Base-by-base conservation (phyloP, 2,797 vertebrate genomes). In the Phaenicophaeus curvirostris region DNA sequence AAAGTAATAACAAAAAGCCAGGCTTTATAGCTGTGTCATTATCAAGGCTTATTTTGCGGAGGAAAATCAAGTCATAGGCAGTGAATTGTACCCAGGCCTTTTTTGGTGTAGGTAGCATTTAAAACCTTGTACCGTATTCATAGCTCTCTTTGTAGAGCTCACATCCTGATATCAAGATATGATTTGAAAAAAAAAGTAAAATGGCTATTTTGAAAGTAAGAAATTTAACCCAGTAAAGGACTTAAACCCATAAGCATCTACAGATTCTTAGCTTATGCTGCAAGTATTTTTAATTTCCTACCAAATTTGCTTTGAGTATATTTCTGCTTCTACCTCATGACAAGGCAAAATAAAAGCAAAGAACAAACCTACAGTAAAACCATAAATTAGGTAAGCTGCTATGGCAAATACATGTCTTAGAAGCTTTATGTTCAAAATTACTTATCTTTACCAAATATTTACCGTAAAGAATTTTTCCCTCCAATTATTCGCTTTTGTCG, bases 391-490 rank as follows among this genome's bases (percentile, higher is more conserved):
- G 39, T 31, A 83, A 73, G 65, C 24, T 1, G 3, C 12, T 61
- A 35, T 8, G 9, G 17, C 17, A 87, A 83, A 82, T 71, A 28
- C 4, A 19, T n/a, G 4, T 74, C 61, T 66, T 77, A 42, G 30
- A 74, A 71, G 24, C 8, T 80, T 85, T 76, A 42, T 81, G 57
- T 31, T 85, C 33, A 73, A 59, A 80, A 57, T 86, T 11, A 62
- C 15, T 73, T 79, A 27, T 61, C 37, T 90, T 59, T 67, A 82
- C 31, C 48, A 72, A 83, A 87, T 89, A 94, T 50, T 97, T 98
- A 99, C 99, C 99, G 98, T 98, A 99, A 98, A 90, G 99, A 99
- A 97, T 99, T 99, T 96, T 98, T 98, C 71, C 99, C 99, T 89
- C 99, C 99, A 90, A 99, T 99, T 96, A 99, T 99, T 93, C 99